Base-by-base conservation (phyloP, 2,113 vertebrate species). In the Narcine bancroftii region DNA sequence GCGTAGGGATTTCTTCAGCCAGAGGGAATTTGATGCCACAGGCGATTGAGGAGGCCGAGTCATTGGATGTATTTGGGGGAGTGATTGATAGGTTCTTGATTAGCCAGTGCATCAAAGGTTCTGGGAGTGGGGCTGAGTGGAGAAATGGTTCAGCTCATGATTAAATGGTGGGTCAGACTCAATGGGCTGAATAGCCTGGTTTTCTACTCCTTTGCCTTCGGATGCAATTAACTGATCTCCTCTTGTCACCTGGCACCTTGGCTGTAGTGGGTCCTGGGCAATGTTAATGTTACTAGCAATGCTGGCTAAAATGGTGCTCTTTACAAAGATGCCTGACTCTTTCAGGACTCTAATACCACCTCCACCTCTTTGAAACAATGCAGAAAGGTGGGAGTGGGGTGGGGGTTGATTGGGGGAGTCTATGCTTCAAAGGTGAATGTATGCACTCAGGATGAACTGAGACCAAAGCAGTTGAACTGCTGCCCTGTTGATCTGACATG, bases 401-500 rank as follows among this genome's bases (percentile, higher is more conserved):
- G n/a, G n/a, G n/a, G n/a, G n/a, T n/a, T n/a, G n/a, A n/a, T n/a
- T n/a, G n/a, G n/a, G n/a, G 71, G 71, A 1, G 26, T 39, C 26
- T 17, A 13, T 91, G 42, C 21, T 66, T 66, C 29, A 69, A 91
- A 91, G 60, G 65, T 69, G 36, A 47, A 2, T 36, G 26, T 36
- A n/a, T 45, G 42, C 42, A 33, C 63, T 91, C 89, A 91, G 89
- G 10, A 42, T 45, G 65, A 91, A 47, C 29, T 47, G 89, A 69
- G 89, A 91, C 63, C 63, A 91, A 91, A 91, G 89, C 63, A 71
- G 29, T 69, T 36, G 89, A 47, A 47, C 65, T 69, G 89, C 24
- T 0, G 36, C 45, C 85, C 36, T 65, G 85, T 39, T 91, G 60
- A 11, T 66, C 63, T 11, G 19, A 91, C 60, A 66, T 47, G 63